phyloP scores from a whole-genome alignment of 2,888 invertebrate genomes.

The Netelia fuscicornis region DNA sequence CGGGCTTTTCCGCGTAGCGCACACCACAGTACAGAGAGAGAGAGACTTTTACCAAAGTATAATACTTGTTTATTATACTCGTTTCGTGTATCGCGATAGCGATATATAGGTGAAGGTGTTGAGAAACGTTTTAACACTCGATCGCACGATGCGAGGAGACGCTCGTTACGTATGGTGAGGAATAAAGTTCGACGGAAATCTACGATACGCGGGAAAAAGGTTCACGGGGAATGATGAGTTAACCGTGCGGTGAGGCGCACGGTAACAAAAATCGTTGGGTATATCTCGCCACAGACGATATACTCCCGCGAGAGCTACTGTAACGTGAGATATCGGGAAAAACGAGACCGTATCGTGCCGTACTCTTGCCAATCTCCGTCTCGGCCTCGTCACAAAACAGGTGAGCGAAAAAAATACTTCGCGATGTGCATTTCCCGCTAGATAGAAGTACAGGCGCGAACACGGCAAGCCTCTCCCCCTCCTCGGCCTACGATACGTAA shows the following conservation, averaged over 20 bases:
- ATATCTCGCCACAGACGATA: constrained; percentile 13
- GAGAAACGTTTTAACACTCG: constrained; percentile 2
- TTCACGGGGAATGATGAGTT: constrained; percentile 79
- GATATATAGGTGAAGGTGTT: constrained; percentile 28
- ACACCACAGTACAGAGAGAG: constrained; percentile 66
- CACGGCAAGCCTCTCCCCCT: constrained; percentile 30
- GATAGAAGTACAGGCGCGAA: constrained; percentile 37
- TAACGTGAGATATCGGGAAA: too few species aligned
- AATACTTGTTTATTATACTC: constrained; percentile 66
- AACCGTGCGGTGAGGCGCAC: constrained; percentile 79
- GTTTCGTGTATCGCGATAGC: constrained; percentile 43
- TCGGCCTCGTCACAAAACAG: constrained; percentile 24
- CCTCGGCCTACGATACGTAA: neutral
- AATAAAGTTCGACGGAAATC: constrained; percentile 5
- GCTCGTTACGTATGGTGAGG: constrained; percentile 65
- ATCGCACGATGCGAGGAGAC: constrained; percentile 60
- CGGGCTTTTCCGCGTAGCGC: constrained; percentile 74
- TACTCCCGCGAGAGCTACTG: neutral
- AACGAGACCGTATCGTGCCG: neutral
- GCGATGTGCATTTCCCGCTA: constrained; percentile 59
- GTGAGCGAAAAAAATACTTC: constrained; percentile 36
- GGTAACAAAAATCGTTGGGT: constrained; percentile 46
- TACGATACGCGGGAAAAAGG: constrained; percentile 72
- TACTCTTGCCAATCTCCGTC: neutral
- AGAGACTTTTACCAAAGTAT: constrained; percentile 40